phyloP scores from a whole-genome alignment of 92 coral and sea anemone genomes.

The Epizoanthus rinbou region DNA sequence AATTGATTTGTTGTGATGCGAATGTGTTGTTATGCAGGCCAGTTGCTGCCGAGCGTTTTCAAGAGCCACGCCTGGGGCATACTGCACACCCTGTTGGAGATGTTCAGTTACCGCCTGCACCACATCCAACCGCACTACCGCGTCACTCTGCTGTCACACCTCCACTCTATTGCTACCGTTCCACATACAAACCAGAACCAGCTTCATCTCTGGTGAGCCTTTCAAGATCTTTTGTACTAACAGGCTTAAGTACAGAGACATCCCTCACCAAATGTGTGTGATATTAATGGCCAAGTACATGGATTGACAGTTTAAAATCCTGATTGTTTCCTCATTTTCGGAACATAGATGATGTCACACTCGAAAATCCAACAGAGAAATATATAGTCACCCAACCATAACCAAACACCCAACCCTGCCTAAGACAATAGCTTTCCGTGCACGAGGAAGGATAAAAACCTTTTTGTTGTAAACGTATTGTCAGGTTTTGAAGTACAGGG shows the following conservation, averaged over 20 bases:
- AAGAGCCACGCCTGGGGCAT: conserved; percentile 98
- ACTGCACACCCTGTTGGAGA: conserved; percentile 89
- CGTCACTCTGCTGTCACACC: conserved; percentile 89
- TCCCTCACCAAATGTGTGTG: too few species aligned
- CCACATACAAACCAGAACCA: conserved; percentile 98
- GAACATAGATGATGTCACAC: too few species aligned
- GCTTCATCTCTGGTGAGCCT: conserved; percentile 87
- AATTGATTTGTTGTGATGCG: not conserved
- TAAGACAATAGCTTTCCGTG: too few species aligned
- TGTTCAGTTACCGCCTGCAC: conserved; percentile 95
- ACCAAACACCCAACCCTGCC: too few species aligned
- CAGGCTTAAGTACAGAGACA: too few species aligned
- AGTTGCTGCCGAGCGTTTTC: conserved; percentile 85
- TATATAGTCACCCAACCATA: too few species aligned
- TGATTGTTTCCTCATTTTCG: too few species aligned
- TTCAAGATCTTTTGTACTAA: not conserved
- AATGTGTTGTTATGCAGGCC: conserved; percentile 48
- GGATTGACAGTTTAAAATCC: not conserved
- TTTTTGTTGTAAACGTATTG: too few species aligned
- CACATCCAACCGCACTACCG: conserved; percentile 94
- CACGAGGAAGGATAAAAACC: too few species aligned
- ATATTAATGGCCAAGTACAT: too few species aligned
- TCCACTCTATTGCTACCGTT: conserved; percentile 92
- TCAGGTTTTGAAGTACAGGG: too few species aligned
- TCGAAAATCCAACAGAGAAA: too few species aligned